Percentiles rank a stretch among this genome's conserved stretches.
Conservation (phyloP, 2,888 invertebrate genomes). For the Scelioninae gen. 2 region DNA sequence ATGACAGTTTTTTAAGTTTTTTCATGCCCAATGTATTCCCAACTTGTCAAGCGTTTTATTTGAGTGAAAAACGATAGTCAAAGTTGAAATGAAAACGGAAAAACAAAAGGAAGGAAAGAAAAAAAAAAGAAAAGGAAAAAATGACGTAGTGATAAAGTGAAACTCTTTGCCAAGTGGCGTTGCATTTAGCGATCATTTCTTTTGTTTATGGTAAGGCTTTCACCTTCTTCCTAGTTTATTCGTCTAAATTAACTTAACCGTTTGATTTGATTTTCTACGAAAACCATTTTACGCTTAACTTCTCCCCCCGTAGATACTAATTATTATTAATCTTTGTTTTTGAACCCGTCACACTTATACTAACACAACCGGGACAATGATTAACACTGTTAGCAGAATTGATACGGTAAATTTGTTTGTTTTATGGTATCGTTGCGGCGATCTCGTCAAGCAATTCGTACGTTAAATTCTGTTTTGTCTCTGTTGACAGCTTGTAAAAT, state of each 20-base stretch:
- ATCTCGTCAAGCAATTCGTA: too few relatives aligned
- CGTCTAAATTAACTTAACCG: conserved; percentile 11
- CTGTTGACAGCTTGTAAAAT: not conserved
- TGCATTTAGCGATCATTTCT: conserved; percentile 39
- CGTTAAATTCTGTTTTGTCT: too few relatives aligned
- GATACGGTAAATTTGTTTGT: too few relatives aligned
- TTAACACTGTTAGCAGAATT: too few relatives aligned
- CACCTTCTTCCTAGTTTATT: not conserved
- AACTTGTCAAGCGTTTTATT: conserved; percentile 26
- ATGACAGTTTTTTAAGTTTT: conserved; percentile 35
- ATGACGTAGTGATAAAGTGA: conserved; percentile 2
- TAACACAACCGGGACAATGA: conserved; percentile 17
- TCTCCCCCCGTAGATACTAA: conserved; percentile 26
- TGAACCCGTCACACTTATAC: conserved; percentile 14
- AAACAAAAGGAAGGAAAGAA: not conserved
- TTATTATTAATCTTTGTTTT: conserved; percentile 7
- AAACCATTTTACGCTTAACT: conserved; percentile 9
- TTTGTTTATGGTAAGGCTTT: conserved; percentile 16
- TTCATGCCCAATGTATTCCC: conserved; percentile 12
- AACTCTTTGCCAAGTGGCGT: conserved; percentile 11
- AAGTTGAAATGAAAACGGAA: not conserved
- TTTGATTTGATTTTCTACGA: conserved; percentile 13
- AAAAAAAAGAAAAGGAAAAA: conserved; percentile 8
- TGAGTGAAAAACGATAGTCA: not conserved
- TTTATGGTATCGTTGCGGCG: too few relatives aligned